phyloP scores from a whole-genome alignment of 2,888 invertebrate genomes.

The Sylvicola fuscatus region DNA sequence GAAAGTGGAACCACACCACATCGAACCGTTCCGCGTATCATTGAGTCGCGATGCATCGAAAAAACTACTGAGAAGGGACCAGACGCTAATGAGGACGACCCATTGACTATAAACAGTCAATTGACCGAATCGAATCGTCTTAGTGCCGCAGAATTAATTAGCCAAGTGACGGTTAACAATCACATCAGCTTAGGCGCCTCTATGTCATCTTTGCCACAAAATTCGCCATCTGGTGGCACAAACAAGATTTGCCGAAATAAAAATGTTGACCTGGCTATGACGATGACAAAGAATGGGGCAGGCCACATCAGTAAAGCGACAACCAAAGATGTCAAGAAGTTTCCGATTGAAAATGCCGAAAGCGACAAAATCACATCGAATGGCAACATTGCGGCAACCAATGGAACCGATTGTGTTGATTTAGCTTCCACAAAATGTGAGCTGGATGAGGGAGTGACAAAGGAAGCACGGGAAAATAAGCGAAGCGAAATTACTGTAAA shows the following conservation, averaged over 20 bases:
- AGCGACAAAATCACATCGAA: too few species aligned
- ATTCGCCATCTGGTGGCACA: neutral
- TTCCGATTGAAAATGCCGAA: too few species aligned
- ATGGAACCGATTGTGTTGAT: neutral
- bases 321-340: too few species aligned
- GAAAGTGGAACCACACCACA: conserved; percentile 14
- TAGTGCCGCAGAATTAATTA: conserved; percentile 10
- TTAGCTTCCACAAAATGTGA: conserved; percentile 1
- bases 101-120: neutral
- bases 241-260: conserved; percentile 23
- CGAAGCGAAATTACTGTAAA: too few species aligned
- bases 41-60: conserved; percentile 15
- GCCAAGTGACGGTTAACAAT: conserved; percentile 24
- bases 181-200: conserved; percentile 20
- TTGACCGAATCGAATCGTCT: neutral
- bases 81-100: neutral
- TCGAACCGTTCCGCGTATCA: conserved; percentile 12
- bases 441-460: neutral
- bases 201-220: too few species aligned
- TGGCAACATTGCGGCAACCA: too few species aligned
- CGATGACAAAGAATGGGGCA: conserved; percentile 11
- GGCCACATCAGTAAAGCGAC: neutral
- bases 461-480: too few species aligned
- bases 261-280: conserved; percentile 26
- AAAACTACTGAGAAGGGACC: conserved; percentile 6